Evolutionary conservation across 37 sponge, comb jelly and placozoan genomes (phyloP), one percentile per base, ranked within the genome.

Genomic region (Crambe crambe): DNA sequence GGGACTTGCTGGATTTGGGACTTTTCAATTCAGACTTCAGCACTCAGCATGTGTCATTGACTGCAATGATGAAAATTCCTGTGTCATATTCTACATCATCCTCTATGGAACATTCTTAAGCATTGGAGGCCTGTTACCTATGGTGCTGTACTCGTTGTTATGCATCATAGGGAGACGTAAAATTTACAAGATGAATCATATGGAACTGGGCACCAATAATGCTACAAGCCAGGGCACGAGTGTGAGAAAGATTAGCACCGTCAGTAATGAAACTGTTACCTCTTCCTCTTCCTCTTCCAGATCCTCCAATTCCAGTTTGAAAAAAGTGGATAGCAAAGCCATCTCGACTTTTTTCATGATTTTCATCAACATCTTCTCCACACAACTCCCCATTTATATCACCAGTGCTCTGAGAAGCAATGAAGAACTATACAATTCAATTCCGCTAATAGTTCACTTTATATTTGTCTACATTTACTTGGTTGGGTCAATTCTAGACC

Each of bases 121-220:
- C 21, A 20, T 80, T 29, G 80, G 80, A 70, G 80, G 26, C 34
- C 25, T 80, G 2, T 15, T 80, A 27, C 80, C 80, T 15, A 35
- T 58, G 26, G 56, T 26, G 4, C 37, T 80, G 21, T 80, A 80
- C 39, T 22, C 23, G 3, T 26, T 26, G 35, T 34, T 78, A 47
- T 78, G 63, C 60, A 38, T 47, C 35, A 35, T 56, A 31, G 69
- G 80, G 15, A 8, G 37, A 29, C 43, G 22, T 5, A 80, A 69
- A 56, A 69, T 60, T 3, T 37, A 70, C 22, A 30, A 54, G 38
- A 58, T 23, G 30, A 62, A 62, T 5, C 68, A 47, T 31, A n/a
- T 18, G 56, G 6, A 29, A 29, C 56, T 80, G 71, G 80, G 80
- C 44, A 75, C 76, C 6, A 12, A 5, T 62, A 27, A 62, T 27